Conservation (phyloP, 2,888 invertebrate genomes). For the Sarcophaga subvicina region DNA sequence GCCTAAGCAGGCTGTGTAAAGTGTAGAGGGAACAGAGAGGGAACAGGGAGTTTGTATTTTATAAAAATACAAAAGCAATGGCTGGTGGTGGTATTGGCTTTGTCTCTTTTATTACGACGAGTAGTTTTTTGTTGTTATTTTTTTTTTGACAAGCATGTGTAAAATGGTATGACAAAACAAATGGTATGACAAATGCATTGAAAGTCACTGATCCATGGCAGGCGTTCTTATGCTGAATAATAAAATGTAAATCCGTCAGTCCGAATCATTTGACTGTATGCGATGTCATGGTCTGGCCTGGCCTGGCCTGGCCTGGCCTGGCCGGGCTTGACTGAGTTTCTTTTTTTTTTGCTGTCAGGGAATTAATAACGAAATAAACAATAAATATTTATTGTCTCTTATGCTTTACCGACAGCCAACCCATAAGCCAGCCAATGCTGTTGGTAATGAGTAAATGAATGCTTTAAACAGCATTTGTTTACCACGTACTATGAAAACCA, state of each 20-base stretch:
- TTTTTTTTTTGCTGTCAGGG: neutral
- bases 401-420: too few relatives aligned
- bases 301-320: neutral
- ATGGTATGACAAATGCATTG: slow-evolving; percentile 67
- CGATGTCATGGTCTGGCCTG: slow-evolving; percentile 36
- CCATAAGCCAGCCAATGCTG: too few relatives aligned
- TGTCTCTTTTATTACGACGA: slow-evolving; percentile 27
- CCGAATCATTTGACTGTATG: neutral
- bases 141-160: slow-evolving; percentile 18
- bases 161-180: slow-evolving; percentile 22
- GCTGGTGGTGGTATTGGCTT: slow-evolving; percentile 4
- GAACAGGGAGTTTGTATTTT: slow-evolving; percentile 32
- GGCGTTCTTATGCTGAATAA: slow-evolving; percentile 72
- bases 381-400: slow-evolving; percentile 40
- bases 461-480: too few relatives aligned
- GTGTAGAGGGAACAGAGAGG: slow-evolving; percentile 5
- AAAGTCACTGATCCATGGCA: slow-evolving; percentile 77
- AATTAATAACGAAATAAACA: slow-evolving; percentile 48
- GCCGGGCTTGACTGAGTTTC: too few relatives aligned
- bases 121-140: slow-evolving; percentile 7
- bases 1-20: slow-evolving; percentile 5
- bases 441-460: too few relatives aligned
- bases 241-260: slow-evolving; percentile 23
- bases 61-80: slow-evolving; percentile 15
- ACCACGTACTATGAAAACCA: too few relatives aligned